These are phyloP conservation scores for Pandion haliaetus DNA, from an alignment of 2,113 vertebrate genomes.

Conservation along the genomic window DNA sequence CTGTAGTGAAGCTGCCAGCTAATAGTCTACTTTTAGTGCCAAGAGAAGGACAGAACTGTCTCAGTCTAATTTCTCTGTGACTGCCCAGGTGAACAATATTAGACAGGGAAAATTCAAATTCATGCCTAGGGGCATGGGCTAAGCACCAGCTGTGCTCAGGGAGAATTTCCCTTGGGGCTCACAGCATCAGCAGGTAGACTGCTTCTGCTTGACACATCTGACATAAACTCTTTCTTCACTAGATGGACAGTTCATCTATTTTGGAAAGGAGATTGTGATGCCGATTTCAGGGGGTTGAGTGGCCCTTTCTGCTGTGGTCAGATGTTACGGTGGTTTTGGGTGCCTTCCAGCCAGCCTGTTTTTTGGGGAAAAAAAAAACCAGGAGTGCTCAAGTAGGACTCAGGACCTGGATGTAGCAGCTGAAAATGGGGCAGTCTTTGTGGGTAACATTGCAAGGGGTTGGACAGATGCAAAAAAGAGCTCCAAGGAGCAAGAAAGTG, in stretches of 20 bases:
- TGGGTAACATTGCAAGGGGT: not conserved
- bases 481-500: not conserved
- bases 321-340: not conserved
- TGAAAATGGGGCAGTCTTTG: not conserved
- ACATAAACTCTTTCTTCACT: not conserved
- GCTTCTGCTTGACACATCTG: not conserved
- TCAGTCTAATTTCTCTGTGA: not conserved
- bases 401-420: not conserved
- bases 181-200: not conserved
- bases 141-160: not conserved
- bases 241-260: not conserved
- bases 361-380: rapidly evolving
- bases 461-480: not conserved
- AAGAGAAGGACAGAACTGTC: not conserved
- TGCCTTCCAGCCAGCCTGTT: not conserved
- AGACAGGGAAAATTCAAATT: not conserved
- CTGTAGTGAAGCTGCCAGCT: not conserved
- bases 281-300: not conserved
- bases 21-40: not conserved
- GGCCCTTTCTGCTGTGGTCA: not conserved
- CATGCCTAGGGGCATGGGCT: not conserved
- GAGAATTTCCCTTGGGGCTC: not conserved
- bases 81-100: not conserved
- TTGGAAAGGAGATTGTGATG: not conserved
- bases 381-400: not conserved